phyloP scores from a whole-genome alignment of 2,797 vertebrate genomes.

The Falco biarmicus region DNA sequence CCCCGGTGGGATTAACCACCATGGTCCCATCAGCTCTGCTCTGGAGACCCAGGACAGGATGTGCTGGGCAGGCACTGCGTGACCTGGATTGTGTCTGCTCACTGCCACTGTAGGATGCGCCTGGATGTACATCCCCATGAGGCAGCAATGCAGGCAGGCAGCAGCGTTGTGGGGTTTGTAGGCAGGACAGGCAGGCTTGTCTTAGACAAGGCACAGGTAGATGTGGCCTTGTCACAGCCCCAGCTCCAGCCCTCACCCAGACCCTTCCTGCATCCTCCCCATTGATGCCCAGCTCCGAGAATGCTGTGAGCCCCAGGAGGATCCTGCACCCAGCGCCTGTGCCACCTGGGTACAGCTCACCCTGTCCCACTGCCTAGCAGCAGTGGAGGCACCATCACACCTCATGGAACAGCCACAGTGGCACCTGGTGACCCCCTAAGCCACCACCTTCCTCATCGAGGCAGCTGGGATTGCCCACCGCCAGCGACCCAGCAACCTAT shows the following conservation, averaged over 20 bases:
- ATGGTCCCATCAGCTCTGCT: neutral
- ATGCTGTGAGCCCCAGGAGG: rapidly evolving
- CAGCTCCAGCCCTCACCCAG: neutral
- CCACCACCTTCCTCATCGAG: neutral
- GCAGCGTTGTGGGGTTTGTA: rapidly evolving
- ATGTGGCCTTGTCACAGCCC: too few species aligned
- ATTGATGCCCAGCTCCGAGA: neutral
- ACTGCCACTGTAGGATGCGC: rapidly evolving
- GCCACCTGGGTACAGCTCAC: too few species aligned
- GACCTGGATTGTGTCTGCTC: rapidly evolving
- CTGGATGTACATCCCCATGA: rapidly evolving
- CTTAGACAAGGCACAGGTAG: neutral
- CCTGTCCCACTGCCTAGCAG: neutral
- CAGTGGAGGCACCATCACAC: neutral
- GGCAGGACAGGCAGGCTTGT: neutral
- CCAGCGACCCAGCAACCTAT: neutral
- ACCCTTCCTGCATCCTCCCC: rapidly evolving
- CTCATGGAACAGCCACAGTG: neutral
- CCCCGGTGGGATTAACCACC: rapidly evolving
- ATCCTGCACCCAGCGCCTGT: too few species aligned
- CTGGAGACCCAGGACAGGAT: rapidly evolving
- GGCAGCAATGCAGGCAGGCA: rapidly evolving
- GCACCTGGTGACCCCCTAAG: neutral
- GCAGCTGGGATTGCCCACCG: too few species aligned
- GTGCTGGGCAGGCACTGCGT: rapidly evolving